Evolutionary conservation across 2,888 invertebrate species (phyloP).

Genomic region (Epinotia bilunana): DNA sequence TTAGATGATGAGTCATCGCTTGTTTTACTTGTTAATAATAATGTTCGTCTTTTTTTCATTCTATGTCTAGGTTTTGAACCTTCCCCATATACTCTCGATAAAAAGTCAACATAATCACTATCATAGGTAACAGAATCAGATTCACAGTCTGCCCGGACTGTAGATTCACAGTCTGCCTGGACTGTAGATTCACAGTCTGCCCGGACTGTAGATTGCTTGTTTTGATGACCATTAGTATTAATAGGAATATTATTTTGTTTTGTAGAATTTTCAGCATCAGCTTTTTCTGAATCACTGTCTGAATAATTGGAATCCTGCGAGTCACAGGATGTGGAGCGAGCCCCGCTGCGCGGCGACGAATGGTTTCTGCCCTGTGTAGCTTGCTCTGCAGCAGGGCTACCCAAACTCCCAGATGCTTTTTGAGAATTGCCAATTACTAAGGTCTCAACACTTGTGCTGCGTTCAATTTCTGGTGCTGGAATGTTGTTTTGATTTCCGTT

Average conservation of each 20-base stretch:
- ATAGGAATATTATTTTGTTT: conserved; percentile 49
- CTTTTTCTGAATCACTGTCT: conserved; percentile 66
- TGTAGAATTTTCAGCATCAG: conserved; percentile 49
- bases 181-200: too few species aligned
- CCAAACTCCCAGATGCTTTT: conserved; percentile 55
- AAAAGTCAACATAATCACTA: conserved; percentile 76
- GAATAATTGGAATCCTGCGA: conserved; percentile 70
- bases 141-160: conserved; percentile 60
- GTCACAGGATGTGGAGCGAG: conserved; percentile 69
- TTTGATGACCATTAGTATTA: conserved; percentile 20
- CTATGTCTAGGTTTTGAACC: conserved; percentile 64
- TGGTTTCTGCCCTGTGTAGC: conserved; percentile 59
- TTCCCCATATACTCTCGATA: conserved; percentile 72
- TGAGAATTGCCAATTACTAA: conserved; percentile 59
- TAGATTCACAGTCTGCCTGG: conserved; percentile 65
- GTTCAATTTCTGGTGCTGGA: conserved; percentile 50
- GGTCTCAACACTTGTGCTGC: conserved; percentile 73
- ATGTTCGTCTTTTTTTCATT: conserved; percentile 58
- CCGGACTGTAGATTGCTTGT: conserved; percentile 21
- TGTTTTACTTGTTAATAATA: conserved; percentile 52
- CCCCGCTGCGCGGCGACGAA: conserved; percentile 62
- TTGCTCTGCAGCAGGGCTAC: conserved; percentile 60
- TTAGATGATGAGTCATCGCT: conserved; percentile 52
- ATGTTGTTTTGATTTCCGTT: conserved; percentile 49
- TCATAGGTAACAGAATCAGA: conserved; percentile 75